Conservation (phyloP, 2,113 vertebrate genomes). For the Propithecus coquereli region DNA sequence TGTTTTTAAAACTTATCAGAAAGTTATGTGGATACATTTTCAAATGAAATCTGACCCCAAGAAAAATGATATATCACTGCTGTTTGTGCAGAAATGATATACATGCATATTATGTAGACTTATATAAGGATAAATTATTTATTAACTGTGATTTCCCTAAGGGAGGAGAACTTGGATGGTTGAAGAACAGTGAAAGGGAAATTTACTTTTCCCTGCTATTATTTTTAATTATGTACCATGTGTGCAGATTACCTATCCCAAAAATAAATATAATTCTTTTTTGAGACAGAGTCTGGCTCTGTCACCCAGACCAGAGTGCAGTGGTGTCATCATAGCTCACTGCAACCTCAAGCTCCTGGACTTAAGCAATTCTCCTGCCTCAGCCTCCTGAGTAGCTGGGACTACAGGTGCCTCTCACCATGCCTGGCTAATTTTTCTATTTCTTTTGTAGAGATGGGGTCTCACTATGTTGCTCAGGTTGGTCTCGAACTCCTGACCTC, state of each 20-base stretch:
- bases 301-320: too few species aligned
- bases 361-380: too few species aligned
- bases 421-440: too few species aligned
- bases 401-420: too few species aligned
- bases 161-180: not conserved
- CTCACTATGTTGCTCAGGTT: too few species aligned
- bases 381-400: too few species aligned
- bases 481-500: too few species aligned
- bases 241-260: not conserved
- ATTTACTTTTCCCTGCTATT: not conserved
- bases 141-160: not conserved
- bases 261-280: constrained; percentile 23
- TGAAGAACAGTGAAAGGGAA: not conserved
- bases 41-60: not conserved
- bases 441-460: too few species aligned
- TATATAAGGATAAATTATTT: not conserved
- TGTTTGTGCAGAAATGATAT: not conserved
- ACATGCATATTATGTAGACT: not conserved
- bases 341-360: too few species aligned
- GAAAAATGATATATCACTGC: not conserved
- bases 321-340: too few species aligned
- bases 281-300: too few species aligned
- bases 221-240: not conserved
- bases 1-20: not conserved
- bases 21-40: not conserved